A percentile compares a stretch with the other conserved stretches of the same genome.
Evolutionary conservation across 2,888 invertebrate genomes (phyloP).

Genomic region (Tenthredo notha): DNA sequence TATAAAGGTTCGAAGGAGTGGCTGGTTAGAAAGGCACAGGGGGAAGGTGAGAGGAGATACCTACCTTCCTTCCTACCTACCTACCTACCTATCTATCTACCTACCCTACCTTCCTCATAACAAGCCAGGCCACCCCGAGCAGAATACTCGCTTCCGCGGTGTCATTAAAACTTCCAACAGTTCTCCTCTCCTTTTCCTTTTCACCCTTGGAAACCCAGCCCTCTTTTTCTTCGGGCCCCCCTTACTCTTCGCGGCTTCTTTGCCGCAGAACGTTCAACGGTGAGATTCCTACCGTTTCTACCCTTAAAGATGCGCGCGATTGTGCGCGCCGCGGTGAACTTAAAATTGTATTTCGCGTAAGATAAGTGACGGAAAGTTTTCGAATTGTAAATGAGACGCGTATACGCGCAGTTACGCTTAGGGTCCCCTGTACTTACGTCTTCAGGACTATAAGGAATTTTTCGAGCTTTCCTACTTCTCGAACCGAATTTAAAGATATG

Average conservation of each 20-base stretch:
- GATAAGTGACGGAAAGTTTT: slow-evolving; percentile 51
- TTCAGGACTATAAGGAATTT: not conserved
- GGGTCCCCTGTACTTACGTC: not conserved
- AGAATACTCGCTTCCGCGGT: slow-evolving; percentile 50
- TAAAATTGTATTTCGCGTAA: slow-evolving; percentile 49
- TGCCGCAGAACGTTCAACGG: slow-evolving; percentile 17
- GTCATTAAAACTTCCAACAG: slow-evolving; percentile 53
- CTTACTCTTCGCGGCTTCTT: slow-evolving; percentile 39
- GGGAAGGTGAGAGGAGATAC: slow-evolving; percentile 47
- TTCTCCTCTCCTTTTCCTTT: slow-evolving; percentile 10
- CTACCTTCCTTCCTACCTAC: slow-evolving; percentile 29
- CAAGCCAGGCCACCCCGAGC: slow-evolving; percentile 40
- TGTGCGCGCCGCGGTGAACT: slow-evolving; percentile 30
- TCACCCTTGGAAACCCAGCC: not conserved
- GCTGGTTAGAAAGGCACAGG: slow-evolving; percentile 40
- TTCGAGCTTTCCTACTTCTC: slow-evolving; percentile 9
- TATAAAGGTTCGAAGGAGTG: slow-evolving; percentile 61
- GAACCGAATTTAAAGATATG: slow-evolving; percentile 7
- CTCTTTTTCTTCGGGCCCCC: slow-evolving; percentile 13
- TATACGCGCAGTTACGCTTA: slow-evolving; percentile 40
- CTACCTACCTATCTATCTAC: slow-evolving; percentile 2
- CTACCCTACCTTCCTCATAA: slow-evolving; percentile 40
- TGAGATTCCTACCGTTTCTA: slow-evolving; percentile 37
- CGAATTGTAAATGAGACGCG: slow-evolving; percentile 52
- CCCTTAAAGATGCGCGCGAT: slow-evolving; percentile 34